Conservation (phyloP, 2,113 vertebrate species). For the Crotalus viridis region DNA sequence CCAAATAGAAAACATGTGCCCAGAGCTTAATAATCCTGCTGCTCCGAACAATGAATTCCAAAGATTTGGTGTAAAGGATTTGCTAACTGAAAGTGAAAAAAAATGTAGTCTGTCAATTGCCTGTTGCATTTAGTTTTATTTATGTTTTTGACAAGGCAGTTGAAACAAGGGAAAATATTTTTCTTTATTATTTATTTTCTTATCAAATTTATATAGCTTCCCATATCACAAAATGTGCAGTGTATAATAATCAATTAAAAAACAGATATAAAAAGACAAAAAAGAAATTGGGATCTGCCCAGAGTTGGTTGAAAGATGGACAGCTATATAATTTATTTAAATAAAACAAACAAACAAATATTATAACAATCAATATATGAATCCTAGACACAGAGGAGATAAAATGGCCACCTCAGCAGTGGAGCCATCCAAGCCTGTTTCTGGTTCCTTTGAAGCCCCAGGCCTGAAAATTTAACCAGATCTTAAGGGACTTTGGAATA, state of each 20-base stretch:
- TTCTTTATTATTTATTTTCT: constrained; percentile 19
- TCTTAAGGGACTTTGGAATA: background rate
- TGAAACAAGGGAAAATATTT: constrained; percentile 51
- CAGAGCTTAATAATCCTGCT: constrained; percentile 60
- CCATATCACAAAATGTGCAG: background rate
- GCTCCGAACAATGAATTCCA: constrained; percentile 64
- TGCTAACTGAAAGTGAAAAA: constrained; percentile 73
- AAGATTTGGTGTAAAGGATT: constrained; percentile 61
- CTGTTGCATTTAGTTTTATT: constrained; percentile 62
- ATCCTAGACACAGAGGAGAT: background rate
- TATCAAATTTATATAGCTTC: background rate
- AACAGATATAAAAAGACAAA: too few species aligned
- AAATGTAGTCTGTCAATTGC: constrained; percentile 63
- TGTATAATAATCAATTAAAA: too few species aligned
- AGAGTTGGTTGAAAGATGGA: too few species aligned
- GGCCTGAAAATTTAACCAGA: background rate
- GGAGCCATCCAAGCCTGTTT: background rate
- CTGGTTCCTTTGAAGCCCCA: background rate
- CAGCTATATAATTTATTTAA: too few species aligned
- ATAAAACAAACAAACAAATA: too few species aligned
- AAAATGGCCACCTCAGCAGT: background rate
- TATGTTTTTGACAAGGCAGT: constrained; percentile 70
- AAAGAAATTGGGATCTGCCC: too few species aligned
- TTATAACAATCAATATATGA: too few species aligned
- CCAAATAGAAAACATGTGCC: constrained; percentile 76